Evolutionary conservation across 1,140 invertebrate genomes (phyloP).

Genomic region (Eurytemora carolleeae): DNA sequence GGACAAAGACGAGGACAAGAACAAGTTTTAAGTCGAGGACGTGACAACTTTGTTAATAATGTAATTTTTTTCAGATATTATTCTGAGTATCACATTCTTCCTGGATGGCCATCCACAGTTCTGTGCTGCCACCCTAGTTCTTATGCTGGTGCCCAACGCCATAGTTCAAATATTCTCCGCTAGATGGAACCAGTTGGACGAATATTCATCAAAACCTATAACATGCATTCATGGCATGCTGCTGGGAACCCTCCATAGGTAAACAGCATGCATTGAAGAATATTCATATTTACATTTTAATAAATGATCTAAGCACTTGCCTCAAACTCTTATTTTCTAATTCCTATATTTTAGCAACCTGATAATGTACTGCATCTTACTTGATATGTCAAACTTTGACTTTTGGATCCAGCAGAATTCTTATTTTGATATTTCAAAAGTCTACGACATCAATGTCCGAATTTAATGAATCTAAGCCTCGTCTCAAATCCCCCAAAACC

Average conservation of each 20-base stretch:
- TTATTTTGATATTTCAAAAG: too few species aligned
- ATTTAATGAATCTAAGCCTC: too few species aligned
- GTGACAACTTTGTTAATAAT: not conserved
- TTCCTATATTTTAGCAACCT: conserved; percentile 20
- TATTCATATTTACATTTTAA: conserved; percentile 24
- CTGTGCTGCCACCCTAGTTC: conserved; percentile 26
- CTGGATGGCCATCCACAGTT: conserved; percentile 24
- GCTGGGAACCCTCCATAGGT: conserved; percentile 29
- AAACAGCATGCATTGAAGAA: conserved; percentile 13
- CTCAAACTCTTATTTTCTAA: too few species aligned
- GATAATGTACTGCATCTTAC: conserved; percentile 20
- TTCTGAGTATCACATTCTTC: conserved; percentile 27
- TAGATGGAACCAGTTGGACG: conserved; percentile 27
- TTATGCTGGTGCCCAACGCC: conserved; percentile 26
- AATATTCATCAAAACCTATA: conserved; percentile 22
- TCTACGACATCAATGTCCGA: too few species aligned
- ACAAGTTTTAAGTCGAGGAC: not conserved
- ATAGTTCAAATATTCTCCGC: conserved; percentile 29
- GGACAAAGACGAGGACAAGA: not conserved
- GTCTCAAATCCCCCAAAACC: too few species aligned
- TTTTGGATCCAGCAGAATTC: too few species aligned
- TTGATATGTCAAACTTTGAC: conserved; percentile 25
- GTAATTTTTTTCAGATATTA: conserved; percentile 23
- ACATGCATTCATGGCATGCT: conserved; percentile 26
- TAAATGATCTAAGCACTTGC: conserved; percentile 25